phyloP scores from a whole-genome alignment of 1,140 invertebrate species.

The Episyrphus balteatus region DNA sequence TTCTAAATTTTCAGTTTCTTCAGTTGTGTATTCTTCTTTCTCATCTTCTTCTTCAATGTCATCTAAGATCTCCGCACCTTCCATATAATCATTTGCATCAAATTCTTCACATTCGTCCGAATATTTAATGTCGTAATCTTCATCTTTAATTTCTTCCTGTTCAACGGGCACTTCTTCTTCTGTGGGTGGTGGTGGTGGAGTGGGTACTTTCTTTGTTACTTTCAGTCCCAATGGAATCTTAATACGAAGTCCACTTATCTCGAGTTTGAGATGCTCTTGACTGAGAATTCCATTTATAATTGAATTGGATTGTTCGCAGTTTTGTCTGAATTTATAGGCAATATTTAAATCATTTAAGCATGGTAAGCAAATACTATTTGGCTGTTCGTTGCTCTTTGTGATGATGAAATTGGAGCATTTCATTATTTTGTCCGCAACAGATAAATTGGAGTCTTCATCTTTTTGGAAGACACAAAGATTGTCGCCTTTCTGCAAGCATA shows the following conservation, averaged over 20 bases:
- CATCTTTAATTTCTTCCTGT: constrained; percentile 1
- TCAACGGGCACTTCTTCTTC: constrained; percentile 1
- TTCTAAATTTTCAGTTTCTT: background rate
- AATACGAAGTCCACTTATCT: background rate
- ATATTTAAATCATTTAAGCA: constrained; percentile 24
- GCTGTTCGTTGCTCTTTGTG: constrained; percentile 9
- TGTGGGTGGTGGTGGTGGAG: no score
- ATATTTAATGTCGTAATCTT: background rate
- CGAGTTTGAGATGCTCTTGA: background rate
- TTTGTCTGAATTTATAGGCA: constrained; percentile 27
- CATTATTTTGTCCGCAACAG: constrained; percentile 45
- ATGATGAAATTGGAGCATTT: constrained; percentile 39
- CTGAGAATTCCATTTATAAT: constrained; percentile 14
- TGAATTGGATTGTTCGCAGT: constrained; percentile 22
- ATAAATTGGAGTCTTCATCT: constrained; percentile 42
- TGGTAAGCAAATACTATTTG: constrained; percentile 26
- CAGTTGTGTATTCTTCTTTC: no score
- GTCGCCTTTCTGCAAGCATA: constrained; percentile 42
- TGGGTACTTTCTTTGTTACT: background rate
- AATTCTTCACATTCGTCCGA: background rate
- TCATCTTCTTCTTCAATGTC: no score
- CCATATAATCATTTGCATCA: background rate
- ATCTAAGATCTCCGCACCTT: background rate
- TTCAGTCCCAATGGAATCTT: background rate
- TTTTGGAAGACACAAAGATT: constrained; percentile 42